phyloP scores from a whole-genome alignment of 1,140 invertebrate species.

The Ptiloglossa arizonensis region DNA sequence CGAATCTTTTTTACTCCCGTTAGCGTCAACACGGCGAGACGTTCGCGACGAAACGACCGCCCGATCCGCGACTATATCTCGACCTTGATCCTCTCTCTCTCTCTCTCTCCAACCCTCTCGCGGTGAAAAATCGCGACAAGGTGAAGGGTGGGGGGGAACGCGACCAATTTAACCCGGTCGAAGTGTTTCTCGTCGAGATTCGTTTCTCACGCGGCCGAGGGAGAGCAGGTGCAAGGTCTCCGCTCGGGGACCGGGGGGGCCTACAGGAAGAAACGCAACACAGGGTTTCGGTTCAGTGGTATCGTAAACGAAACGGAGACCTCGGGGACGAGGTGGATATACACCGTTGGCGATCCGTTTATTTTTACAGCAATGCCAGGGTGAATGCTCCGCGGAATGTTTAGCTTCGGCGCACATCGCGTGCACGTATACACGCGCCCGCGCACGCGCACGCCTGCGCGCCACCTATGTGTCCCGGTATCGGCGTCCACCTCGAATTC shows the following conservation, averaged over 20 bases:
- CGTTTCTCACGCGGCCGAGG: background rate
- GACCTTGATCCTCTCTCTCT: too few species aligned
- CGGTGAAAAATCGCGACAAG: too few species aligned
- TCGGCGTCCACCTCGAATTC: conserved; percentile 19
- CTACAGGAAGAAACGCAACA: conserved; percentile 24
- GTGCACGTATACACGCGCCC: conserved; percentile 25
- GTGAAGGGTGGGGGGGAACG: too few species aligned
- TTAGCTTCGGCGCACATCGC: conserved; percentile 69
- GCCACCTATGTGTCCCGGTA: background rate
- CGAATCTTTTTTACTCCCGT: background rate
- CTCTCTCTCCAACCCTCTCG: too few species aligned
- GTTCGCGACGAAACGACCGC: background rate
- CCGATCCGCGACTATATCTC: too few species aligned
- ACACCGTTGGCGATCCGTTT: conserved; percentile 72
- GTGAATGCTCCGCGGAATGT: conserved; percentile 75
- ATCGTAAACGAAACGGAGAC: conserved; percentile 65
- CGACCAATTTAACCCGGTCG: background rate
- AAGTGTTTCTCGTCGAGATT: background rate
- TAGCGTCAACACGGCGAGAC: background rate
- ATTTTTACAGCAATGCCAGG: conserved; percentile 77
- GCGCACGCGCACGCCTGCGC: background rate
- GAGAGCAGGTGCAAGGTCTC: background rate
- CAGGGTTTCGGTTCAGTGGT: conserved; percentile 48
- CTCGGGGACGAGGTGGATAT: conserved; percentile 59
- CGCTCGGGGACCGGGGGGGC: background rate